These are phyloP conservation scores for Enteromius anoplus DNA, from an alignment of 2,797 vertebrate species.

Conservation along the genomic window DNA sequence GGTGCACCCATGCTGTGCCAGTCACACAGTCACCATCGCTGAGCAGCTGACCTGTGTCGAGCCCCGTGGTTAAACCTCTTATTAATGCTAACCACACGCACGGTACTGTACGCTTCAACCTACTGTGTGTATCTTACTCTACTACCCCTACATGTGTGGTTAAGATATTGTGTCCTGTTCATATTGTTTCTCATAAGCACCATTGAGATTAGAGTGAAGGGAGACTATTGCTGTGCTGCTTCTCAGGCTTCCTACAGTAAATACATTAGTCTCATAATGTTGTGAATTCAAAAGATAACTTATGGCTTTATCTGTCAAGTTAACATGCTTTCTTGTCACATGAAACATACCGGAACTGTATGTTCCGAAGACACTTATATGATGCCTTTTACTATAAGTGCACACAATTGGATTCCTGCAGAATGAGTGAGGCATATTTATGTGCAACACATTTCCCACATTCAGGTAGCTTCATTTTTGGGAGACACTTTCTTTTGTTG, in stretches of 20 bases:
- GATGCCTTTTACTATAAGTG: not conserved
- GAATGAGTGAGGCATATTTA: not conserved
- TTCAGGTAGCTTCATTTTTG: not conserved
- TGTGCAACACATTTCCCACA: not conserved
- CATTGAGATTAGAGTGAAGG: not conserved
- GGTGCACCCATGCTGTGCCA: conserved; percentile 79
- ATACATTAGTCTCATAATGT: not conserved
- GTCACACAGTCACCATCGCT: conserved; percentile 80
- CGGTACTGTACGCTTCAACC: conserved; percentile 27
- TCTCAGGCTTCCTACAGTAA: not conserved
- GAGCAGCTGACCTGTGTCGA: conserved; percentile 77
- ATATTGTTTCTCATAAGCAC: not conserved
- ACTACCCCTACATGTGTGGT: not conserved
- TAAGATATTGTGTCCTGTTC: not conserved
- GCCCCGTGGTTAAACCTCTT: conserved; percentile 82
- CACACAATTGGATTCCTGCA: not conserved
- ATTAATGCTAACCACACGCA: conserved; percentile 58
- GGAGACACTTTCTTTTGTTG: not conserved
- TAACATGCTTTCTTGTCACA: not conserved
- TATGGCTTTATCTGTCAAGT: not conserved
- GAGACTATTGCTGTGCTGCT: not conserved
- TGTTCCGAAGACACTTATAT: not conserved
- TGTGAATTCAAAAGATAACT: not conserved
- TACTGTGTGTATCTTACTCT: conserved; percentile 6
- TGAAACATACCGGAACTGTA: not conserved